These are phyloP conservation scores for Encarsia formosa DNA, from an alignment of 2,888 invertebrate species.

Conservation along the genomic window DNA sequence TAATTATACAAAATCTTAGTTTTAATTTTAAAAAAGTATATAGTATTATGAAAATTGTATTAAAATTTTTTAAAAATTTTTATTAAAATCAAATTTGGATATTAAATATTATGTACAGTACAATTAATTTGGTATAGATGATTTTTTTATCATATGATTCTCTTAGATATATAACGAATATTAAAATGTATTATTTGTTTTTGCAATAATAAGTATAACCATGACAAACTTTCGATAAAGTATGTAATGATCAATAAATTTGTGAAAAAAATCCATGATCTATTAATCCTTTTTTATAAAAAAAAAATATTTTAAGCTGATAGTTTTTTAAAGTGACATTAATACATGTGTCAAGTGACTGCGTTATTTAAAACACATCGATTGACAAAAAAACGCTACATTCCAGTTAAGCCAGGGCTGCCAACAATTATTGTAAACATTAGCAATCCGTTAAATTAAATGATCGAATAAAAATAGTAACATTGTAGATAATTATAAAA, in stretches of 20 bases:
- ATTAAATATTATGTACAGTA: constrained; percentile 36
- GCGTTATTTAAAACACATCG: constrained; percentile 15
- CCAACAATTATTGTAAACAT: constrained; percentile 34
- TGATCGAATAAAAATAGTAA: constrained; percentile 29
- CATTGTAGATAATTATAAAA: constrained; percentile 33
- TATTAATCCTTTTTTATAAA: constrained; percentile 14
- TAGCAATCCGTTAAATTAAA: constrained; percentile 28
- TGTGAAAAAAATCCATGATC: constrained; percentile 15
- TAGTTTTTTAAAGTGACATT: constrained; percentile 18
- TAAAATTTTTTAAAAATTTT: constrained; percentile 41
- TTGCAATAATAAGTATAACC: constrained; percentile 9
- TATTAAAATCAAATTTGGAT: constrained; percentile 39
- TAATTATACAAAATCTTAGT: constrained; percentile 41
- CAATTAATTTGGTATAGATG: constrained; percentile 34
- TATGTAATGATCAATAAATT: constrained; percentile 13
- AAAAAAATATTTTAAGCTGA: constrained; percentile 16
- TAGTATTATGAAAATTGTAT: constrained; percentile 26
- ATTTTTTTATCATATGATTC: constrained; percentile 18
- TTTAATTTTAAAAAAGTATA: constrained; percentile 38
- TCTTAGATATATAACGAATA: constrained; percentile 9
- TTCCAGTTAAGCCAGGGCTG: constrained; percentile 45
- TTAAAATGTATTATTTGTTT: constrained; percentile 8
- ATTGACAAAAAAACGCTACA: constrained; percentile 34
- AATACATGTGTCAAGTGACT: constrained; percentile 18
- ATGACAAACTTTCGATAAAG: constrained; percentile 23